A percentile compares a stretch with the other conserved stretches of the same genome.
Evolutionary conservation across 2,888 invertebrate genomes (phyloP).

Genomic region (Coelinius sp.): DNA sequence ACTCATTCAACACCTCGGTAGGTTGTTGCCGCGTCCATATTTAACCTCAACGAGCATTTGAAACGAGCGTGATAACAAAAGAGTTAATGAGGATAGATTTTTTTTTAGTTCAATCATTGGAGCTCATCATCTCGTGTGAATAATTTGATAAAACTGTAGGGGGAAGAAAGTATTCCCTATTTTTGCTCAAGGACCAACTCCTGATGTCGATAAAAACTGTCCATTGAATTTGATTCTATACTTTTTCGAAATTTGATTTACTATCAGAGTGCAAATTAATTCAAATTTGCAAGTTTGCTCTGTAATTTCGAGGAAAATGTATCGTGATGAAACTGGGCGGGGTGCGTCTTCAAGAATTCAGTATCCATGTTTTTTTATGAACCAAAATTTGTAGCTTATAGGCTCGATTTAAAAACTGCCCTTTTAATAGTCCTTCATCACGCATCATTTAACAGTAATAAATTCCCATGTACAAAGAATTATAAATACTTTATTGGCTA

Average conservation of each 20-base stretch:
- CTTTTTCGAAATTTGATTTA: neutral
- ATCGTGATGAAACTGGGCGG: conserved; percentile 13
- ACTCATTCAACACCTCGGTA: conserved; percentile 45
- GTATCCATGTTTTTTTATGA: neutral
- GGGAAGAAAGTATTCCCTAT: too few relatives aligned
- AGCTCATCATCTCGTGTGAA: neutral
- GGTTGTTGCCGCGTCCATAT: neutral
- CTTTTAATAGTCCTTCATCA: neutral
- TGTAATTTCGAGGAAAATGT: neutral
- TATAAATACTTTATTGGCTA: conserved; percentile 45
- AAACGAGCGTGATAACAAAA: neutral
- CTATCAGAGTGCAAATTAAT: neutral
- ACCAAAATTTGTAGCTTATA: conserved; percentile 6
- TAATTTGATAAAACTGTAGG: neutral
- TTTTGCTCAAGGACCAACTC: neutral
- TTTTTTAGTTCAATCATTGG: neutral
- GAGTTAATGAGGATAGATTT: neutral
- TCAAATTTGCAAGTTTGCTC: neutral
- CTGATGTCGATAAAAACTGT: neutral
- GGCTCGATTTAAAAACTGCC: neutral
- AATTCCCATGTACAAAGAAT: conserved; percentile 37
- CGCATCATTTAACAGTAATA: neutral
- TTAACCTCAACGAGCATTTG: neutral
- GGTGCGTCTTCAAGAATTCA: neutral
- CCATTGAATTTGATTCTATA: neutral